Evolutionary conservation across 2,113 vertebrate genomes (phyloP), one percentile per base, ranked within the genome.

Genomic region (Cebus imitator): DNA sequence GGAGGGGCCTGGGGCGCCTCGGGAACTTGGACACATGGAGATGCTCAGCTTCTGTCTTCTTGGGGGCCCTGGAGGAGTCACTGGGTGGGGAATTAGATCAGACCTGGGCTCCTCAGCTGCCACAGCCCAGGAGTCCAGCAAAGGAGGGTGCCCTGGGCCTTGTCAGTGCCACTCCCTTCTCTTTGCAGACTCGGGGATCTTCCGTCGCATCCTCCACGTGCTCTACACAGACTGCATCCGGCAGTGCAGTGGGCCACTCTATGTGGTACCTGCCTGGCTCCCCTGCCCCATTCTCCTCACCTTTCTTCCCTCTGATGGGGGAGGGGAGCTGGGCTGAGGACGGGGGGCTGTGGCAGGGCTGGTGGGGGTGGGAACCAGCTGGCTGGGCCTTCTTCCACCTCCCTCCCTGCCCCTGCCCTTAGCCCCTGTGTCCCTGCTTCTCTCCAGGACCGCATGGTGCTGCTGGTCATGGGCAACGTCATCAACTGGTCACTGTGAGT

Each of bases 401-500:
- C 25, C 91, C 83, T 82, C 14, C 55, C 90, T 43, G 30, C 50
- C 79, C 43, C 40, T 83, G 75, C 64, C 55, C 97, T 96, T 66
- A 90, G 72, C 0, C 32, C 27, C 0, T 0, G 6, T 76, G 52
- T 95, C 58, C 95, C 84, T 97, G 16, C 79, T 79, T 35, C 86
- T 94, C 85, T 35, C 72, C 97, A 99, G 99, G 99, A 99, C 87
- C 99, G 99, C 1, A 99, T 99, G 99, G 99, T 99, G 98, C 99
- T 99, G 83, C 98, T 99, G 82, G 99, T 99, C 27, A 99, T 99
- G 99, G 99, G 99, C 40, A 99, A 99, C 98, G 99, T 99, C 68
- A 98, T 99, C 97, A 99, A 99, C 99, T 99, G 99, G 99, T 99
- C 99, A 0, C 99, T 99, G 99, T 99, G 98, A 99, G 99, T 99